Evolutionary conservation across 2,113 vertebrate genomes (phyloP).

Genomic region (Tragelaphus scriptus): DNA sequence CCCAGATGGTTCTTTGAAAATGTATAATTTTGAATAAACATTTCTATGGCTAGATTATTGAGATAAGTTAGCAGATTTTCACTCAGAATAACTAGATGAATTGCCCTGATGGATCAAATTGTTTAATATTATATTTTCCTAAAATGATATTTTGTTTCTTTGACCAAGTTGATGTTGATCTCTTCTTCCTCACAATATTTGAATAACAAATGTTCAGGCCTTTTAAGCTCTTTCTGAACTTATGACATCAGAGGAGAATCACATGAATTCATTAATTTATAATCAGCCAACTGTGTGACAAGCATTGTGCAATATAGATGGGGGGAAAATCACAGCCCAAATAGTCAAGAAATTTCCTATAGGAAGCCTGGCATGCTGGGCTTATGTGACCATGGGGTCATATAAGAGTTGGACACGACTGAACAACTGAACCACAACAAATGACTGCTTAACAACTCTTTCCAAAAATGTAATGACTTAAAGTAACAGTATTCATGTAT

Average conservation of each 20-base stretch:
- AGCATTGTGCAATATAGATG: neutral
- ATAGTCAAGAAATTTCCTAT: neutral
- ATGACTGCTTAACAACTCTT: neutral
- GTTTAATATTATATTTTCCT: neutral
- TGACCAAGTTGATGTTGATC: neutral
- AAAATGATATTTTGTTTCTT: neutral
- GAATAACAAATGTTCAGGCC: neutral
- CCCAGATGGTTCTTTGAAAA: neutral
- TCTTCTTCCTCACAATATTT: neutral
- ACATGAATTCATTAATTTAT: neutral
- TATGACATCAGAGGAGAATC: neutral
- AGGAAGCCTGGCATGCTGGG: neutral
- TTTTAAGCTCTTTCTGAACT: neutral
- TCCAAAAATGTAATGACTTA: neutral
- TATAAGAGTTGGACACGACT: neutral
- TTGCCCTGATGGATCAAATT: neutral
- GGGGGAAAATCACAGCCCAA: neutral
- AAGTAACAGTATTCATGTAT: neutral
- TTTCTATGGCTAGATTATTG: neutral
- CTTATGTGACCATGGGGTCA: neutral
- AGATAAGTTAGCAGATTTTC: neutral
- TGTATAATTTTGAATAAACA: neutral
- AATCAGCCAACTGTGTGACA: neutral
- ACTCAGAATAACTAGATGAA: neutral
- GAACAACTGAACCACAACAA: neutral